phyloP scores from a whole-genome alignment of 1,140 invertebrate species.

The fruit fly (Drosophila melanogaster) region DNA sequence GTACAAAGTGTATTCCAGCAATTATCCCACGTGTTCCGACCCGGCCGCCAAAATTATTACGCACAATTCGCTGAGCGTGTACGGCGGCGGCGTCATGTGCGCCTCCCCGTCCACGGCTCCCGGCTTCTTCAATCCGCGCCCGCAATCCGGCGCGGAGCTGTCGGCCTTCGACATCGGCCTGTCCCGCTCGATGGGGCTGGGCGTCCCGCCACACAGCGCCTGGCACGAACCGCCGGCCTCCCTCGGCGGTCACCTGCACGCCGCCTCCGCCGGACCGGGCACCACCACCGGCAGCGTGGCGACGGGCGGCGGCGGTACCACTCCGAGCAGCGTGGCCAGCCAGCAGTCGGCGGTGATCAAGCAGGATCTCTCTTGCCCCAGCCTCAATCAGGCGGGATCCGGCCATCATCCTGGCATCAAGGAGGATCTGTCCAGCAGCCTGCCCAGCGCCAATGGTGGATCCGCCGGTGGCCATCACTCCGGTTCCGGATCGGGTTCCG shows the following conservation, averaged over 20 bases:
- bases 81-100: slow-evolving; percentile 85
- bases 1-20: slow-evolving; percentile 80
- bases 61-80: slow-evolving; percentile 84
- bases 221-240: slow-evolving; percentile 89
- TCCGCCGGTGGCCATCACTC: slow-evolving; percentile 74
- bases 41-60: slow-evolving; percentile 85
- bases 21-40: slow-evolving; percentile 77
- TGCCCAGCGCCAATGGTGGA: slow-evolving; percentile 82
- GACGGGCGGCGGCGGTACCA: slow-evolving; percentile 82
- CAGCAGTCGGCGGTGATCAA: slow-evolving; percentile 82
- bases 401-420: slow-evolving; percentile 79
- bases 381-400: slow-evolving; percentile 59
- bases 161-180: slow-evolving; percentile 87
- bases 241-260: slow-evolving; percentile 78
- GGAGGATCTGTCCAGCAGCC: slow-evolving; percentile 83
- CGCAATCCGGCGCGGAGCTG: slow-evolving; percentile 83
- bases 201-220: slow-evolving; percentile 87
- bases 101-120: slow-evolving; percentile 84
- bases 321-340: slow-evolving; percentile 82
- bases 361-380: slow-evolving; percentile 73
- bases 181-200: slow-evolving; percentile 89
- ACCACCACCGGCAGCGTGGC: slow-evolving; percentile 53
- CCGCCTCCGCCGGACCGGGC: slow-evolving; percentile 80
- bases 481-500: slow-evolving; percentile 52
- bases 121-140: slow-evolving; percentile 84